Conservation (phyloP, 2,113 vertebrate genomes). For the Gallinago paraguaiae region DNA sequence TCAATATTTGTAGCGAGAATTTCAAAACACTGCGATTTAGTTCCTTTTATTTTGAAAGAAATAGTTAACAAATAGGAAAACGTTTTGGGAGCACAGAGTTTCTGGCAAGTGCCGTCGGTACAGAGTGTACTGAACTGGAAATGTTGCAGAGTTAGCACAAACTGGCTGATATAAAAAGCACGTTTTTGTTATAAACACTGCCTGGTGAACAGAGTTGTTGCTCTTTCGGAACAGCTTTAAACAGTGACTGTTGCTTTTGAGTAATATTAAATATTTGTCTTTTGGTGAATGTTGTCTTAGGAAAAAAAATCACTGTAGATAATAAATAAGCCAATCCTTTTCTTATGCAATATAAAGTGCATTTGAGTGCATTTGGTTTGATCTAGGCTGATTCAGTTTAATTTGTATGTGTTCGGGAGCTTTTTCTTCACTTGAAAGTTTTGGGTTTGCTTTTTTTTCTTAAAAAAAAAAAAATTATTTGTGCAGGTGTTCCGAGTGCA, state of each 20-base stretch:
- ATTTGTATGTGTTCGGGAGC: background rate
- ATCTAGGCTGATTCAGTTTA: background rate
- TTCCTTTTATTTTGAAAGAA: constrained; percentile 45
- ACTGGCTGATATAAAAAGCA: constrained; percentile 64
- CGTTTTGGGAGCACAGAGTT: constrained; percentile 31
- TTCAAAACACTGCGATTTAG: background rate
- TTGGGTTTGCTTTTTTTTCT: background rate
- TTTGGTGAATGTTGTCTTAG: constrained; percentile 23
- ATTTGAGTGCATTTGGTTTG: background rate
- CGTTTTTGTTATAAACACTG: constrained; percentile 69
- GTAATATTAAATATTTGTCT: constrained; percentile 65
- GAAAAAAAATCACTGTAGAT: background rate
- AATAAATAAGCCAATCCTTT: constrained; percentile 3
- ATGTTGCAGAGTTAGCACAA: constrained; percentile 68
- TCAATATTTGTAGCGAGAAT: background rate
- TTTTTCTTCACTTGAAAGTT: background rate
- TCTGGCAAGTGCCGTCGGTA: constrained; percentile 60
- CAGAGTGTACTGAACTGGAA: constrained; percentile 68
- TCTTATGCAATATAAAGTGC: background rate
- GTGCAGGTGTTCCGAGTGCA: background rate
- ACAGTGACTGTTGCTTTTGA: constrained; percentile 56
- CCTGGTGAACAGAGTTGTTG: constrained; percentile 25
- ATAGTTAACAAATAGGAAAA: constrained; percentile 48
- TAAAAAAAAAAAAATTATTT: background rate
- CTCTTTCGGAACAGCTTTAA: constrained; percentile 37